Conservation (phyloP, 2,797 vertebrate species). For the Notolepis coatsorum region DNA sequence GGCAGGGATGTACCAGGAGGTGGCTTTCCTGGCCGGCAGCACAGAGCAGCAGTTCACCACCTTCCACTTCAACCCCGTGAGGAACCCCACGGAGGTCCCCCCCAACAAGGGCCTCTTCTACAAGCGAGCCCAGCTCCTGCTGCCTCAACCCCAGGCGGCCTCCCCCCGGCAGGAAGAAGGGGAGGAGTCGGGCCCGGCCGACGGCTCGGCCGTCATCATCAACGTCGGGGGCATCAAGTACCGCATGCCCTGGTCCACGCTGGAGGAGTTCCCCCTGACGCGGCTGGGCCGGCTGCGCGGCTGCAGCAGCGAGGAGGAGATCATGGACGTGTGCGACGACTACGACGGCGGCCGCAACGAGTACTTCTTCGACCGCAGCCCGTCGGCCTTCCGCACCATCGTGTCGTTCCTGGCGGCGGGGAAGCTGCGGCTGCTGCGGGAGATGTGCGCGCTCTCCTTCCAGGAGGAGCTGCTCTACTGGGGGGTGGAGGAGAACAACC, state of each 20-base stretch:
- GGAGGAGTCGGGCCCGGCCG: slow-evolving; percentile 56
- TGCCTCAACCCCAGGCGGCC: slow-evolving; percentile 64
- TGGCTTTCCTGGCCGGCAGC: slow-evolving; percentile 89
- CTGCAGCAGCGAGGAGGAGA: slow-evolving; percentile 92
- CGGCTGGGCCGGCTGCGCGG: slow-evolving; percentile 90
- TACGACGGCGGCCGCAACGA: slow-evolving; percentile 93
- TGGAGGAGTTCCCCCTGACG: slow-evolving; percentile 93
- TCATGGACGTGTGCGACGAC: slow-evolving; percentile 95
- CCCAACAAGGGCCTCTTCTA: slow-evolving; percentile 90
- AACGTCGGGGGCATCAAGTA: slow-evolving; percentile 96
- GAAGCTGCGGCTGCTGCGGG: slow-evolving; percentile 91
- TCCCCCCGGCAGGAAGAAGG: slow-evolving; percentile 69
- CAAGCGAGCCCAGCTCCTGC: slow-evolving; percentile 86
- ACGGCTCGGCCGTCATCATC: slow-evolving; percentile 88
- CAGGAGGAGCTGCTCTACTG: slow-evolving; percentile 97
- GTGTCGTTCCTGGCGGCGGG: slow-evolving; percentile 94
- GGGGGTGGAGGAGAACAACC: slow-evolving; percentile 92
- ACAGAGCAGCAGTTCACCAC: slow-evolving; percentile 81
- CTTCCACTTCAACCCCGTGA: slow-evolving; percentile 84
- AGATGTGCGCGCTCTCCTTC: slow-evolving; percentile 95
- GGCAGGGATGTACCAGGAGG: slow-evolving; percentile 85
- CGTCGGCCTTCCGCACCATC: slow-evolving; percentile 93
- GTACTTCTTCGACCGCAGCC: slow-evolving; percentile 97
- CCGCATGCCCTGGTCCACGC: slow-evolving; percentile 92
- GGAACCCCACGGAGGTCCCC: slow-evolving; percentile 83